phyloP scores from a whole-genome alignment of 2,888 invertebrate species.

The Acanthacorydalis orientalis region DNA sequence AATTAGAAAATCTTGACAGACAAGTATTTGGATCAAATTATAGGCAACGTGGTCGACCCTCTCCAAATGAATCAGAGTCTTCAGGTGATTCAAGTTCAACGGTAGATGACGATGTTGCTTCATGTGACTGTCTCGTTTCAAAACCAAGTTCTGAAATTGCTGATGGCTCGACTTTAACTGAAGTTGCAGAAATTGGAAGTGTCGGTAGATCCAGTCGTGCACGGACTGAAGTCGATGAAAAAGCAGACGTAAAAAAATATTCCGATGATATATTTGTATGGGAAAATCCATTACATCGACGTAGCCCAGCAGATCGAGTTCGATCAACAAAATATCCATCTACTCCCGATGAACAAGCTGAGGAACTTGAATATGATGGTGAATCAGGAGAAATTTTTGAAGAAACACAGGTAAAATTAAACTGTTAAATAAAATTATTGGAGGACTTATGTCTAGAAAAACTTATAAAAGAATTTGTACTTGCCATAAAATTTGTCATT shows the following conservation, averaged over 20 bases:
- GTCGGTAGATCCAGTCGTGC: conserved; percentile 14
- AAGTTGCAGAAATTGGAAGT: conserved; percentile 15
- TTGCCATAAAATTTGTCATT: too few species aligned
- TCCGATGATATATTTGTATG: conserved; percentile 58
- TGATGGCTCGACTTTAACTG: conserved; percentile 11
- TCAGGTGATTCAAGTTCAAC: conserved; percentile 9
- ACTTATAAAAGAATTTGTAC: too few species aligned
- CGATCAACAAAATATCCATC: conserved; percentile 32
- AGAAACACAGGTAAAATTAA: conserved; percentile 43
- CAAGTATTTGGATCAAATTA: conserved; percentile 55
- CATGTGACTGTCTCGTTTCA: conserved; percentile 12
- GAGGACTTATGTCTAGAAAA: too few species aligned
- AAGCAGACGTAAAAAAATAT: conserved; percentile 22
- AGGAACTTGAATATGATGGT: conserved; percentile 49
- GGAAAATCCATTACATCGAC: conserved; percentile 59
- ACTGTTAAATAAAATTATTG: conserved; percentile 42
- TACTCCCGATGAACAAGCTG: conserved; percentile 57
- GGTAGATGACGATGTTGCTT: conserved; percentile 8
- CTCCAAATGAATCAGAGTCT: conserved; percentile 9
- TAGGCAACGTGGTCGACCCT: conserved; percentile 12
- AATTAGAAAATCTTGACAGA: conserved; percentile 67
- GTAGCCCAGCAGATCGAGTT: conserved; percentile 25
- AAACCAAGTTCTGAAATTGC: conserved; percentile 11
- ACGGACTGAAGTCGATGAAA: conserved; percentile 16
- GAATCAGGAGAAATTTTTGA: conserved; percentile 42